Percentiles rank a stretch among this genome's conserved stretches.
Evolutionary conservation across 1,140 invertebrate species (phyloP).

Genomic region (Bombus turneri): DNA sequence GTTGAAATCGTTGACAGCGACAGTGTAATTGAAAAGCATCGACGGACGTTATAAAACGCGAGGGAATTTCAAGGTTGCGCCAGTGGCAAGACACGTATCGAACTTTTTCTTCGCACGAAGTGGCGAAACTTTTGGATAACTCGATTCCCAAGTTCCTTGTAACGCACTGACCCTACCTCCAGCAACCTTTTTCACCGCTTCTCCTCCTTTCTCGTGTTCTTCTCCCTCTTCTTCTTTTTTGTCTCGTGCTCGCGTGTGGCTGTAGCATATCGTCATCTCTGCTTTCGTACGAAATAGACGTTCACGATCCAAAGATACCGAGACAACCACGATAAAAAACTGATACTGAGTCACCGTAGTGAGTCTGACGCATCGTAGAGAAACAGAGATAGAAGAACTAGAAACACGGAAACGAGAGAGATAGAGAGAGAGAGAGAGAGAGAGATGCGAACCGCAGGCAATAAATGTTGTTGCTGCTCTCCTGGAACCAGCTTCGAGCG

Average conservation of each 20-base stretch:
- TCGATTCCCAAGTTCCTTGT: constrained; percentile 48
- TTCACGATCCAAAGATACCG: constrained; percentile 37
- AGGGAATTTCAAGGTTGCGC: constrained; percentile 55
- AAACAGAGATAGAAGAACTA: constrained; percentile 9
- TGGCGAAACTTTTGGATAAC: constrained; percentile 51
- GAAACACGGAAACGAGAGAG: not conserved
- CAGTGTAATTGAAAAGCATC: not conserved
- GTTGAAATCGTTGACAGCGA: not conserved
- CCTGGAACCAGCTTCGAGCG: constrained; percentile 32
- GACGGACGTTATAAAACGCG: not conserved
- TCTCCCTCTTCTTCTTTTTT: not conserved
- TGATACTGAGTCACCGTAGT: constrained; percentile 40
- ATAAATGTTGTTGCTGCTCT: constrained; percentile 50
- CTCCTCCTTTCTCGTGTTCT: not conserved
- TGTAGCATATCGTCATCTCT: not conserved
- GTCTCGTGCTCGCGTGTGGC: not conserved
- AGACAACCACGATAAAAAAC: constrained; percentile 38
- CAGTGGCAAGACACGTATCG: not conserved
- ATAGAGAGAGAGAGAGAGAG: constrained; percentile 4
- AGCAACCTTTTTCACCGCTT: constrained; percentile 30
- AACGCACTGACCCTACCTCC: not conserved
- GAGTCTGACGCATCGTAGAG: constrained; percentile 22
- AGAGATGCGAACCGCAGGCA: constrained; percentile 14
- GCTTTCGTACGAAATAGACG: constrained; percentile 47
- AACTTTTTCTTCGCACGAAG: constrained; percentile 26